Percentiles rank a stretch among this genome's conserved stretches.
These are phyloP conservation scores for Pseudopleuronectes americanus DNA, from an alignment of 2,797 vertebrate species.

Conservation along the genomic window DNA sequence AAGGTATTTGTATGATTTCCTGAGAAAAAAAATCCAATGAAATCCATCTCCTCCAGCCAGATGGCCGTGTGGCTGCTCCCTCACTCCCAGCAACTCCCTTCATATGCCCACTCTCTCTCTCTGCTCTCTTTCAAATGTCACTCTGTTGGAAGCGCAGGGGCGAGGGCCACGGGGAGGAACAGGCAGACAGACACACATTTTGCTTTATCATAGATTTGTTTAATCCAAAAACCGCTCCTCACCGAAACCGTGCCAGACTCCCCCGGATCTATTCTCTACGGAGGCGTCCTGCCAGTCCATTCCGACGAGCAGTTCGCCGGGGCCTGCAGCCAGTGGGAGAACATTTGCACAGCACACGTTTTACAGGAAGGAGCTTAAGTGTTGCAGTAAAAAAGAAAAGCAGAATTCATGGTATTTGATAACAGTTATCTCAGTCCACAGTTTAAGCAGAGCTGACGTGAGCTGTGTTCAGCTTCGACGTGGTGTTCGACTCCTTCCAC, in stretches of 20 bases:
- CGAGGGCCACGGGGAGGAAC: slow-evolving; percentile 54
- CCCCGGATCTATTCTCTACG: slow-evolving; percentile 58
- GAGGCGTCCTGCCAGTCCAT: slow-evolving; percentile 69
- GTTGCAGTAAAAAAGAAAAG: slow-evolving; percentile 55
- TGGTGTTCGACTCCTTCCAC: slow-evolving; percentile 77
- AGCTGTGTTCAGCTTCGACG: slow-evolving; percentile 46
- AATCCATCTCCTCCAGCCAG: slow-evolving; percentile 59
- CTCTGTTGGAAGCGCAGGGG: slow-evolving; percentile 78
- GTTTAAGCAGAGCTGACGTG: slow-evolving; percentile 47
- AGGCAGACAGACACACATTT: slow-evolving; percentile 59
- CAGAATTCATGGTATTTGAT: slow-evolving; percentile 34
- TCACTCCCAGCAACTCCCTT: slow-evolving; percentile 61
- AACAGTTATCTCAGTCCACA: slow-evolving; percentile 42
- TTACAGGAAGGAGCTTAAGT: slow-evolving; percentile 47
- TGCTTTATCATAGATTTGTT: slow-evolving; percentile 78
- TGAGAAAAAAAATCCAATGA: slow-evolving; percentile 56
- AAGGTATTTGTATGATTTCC: slow-evolving; percentile 69
- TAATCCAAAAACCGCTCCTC: slow-evolving; percentile 76
- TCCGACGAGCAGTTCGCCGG: slow-evolving; percentile 60
- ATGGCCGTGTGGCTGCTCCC: slow-evolving; percentile 64
- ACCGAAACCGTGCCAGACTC: slow-evolving; percentile 67
- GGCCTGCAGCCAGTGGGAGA: slow-evolving; percentile 56
- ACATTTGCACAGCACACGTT: slow-evolving; percentile 42
- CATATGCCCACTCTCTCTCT: slow-evolving; percentile 62
- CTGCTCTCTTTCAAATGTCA: slow-evolving; percentile 84